Percentiles rank a stretch among this genome's conserved stretches.
Evolutionary conservation across 2,888 invertebrate genomes (phyloP).

Genomic region (Drosophila atripex): DNA sequence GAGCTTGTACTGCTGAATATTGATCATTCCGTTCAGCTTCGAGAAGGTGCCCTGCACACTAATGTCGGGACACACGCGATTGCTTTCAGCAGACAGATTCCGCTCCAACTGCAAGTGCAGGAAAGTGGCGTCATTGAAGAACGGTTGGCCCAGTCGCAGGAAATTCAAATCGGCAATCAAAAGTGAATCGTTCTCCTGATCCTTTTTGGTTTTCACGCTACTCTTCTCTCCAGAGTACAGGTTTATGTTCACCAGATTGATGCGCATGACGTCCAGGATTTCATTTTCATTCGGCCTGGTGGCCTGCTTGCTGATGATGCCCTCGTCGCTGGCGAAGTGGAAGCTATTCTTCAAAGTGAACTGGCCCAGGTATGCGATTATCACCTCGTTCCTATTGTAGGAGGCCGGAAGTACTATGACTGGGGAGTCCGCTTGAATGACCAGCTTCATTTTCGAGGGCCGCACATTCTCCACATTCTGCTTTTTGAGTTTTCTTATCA

Average conservation of each 20-base stretch:
- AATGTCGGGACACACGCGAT: constrained; percentile 89
- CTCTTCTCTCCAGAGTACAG: constrained; percentile 86
- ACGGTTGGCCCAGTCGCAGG: constrained; percentile 85
- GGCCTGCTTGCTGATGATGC: constrained; percentile 72
- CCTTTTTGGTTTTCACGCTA: constrained; percentile 47
- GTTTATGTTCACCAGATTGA: constrained; percentile 89
- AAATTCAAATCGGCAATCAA: constrained; percentile 82
- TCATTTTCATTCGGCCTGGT: constrained; percentile 80
- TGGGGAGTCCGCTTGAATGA: constrained; percentile 86
- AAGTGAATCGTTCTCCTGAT: constrained; percentile 59
- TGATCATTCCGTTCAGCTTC: constrained; percentile 92
- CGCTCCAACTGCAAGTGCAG: constrained; percentile 92
- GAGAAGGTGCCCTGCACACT: constrained; percentile 93
- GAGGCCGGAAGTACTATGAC: constrained; percentile 94
- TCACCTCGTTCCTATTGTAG: constrained; percentile 89
- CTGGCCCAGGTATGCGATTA: constrained; percentile 92
- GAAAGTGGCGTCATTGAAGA: constrained; percentile 93
- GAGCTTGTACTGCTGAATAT: constrained; percentile 93
- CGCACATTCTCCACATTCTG: constrained; percentile 68
- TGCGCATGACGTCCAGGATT: constrained; percentile 87
- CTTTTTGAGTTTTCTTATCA: constrained; percentile 81
- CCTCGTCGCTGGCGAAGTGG: constrained; percentile 85
- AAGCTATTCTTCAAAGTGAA: constrained; percentile 92
- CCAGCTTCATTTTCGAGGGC: constrained; percentile 81
- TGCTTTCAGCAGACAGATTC: constrained; percentile 88